These are phyloP conservation scores for Drosophila nebulosa DNA, from an alignment of 1,140 invertebrate species.

Conservation along the genomic window DNA sequence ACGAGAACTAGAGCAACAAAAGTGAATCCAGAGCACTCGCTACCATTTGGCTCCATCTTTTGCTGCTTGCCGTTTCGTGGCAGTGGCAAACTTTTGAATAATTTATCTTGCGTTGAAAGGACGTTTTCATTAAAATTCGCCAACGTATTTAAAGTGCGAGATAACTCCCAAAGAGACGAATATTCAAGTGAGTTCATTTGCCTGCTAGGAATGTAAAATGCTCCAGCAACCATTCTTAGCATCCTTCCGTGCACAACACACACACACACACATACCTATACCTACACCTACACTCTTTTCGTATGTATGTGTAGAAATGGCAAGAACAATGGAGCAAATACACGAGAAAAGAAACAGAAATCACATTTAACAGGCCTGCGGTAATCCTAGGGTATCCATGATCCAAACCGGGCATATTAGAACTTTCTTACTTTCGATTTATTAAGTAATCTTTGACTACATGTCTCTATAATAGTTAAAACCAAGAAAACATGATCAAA, in stretches of 20 bases:
- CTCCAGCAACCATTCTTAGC: neutral
- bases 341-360: constrained; percentile 10
- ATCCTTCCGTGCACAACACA: neutral
- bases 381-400: too few species aligned
- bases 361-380: too few species aligned
- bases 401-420: too few species aligned
- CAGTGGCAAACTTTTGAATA: constrained; percentile 75
- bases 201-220: constrained; percentile 66
- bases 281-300: neutral
- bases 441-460: too few species aligned
- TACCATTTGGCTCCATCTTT: constrained; percentile 14
- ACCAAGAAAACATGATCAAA: too few species aligned
- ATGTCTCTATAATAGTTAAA: too few species aligned
- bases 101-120: constrained; percentile 77
- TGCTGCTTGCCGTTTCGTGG: constrained; percentile 21
- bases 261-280: too few species aligned
- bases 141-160: constrained; percentile 76
- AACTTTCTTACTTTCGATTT: too few species aligned
- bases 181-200: constrained; percentile 77
- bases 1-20: neutral
- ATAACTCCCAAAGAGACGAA: constrained; percentile 76
- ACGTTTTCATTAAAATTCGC: constrained; percentile 78
- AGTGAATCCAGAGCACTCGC: constrained; percentile 3
- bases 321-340: constrained; percentile 21
- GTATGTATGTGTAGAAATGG: constrained; percentile 14